A percentile compares a stretch with the other conserved stretches of the same genome.
These are phyloP conservation scores for Homarus americanus DNA, from an alignment of 1,140 invertebrate genomes.

Conservation along the genomic window DNA sequence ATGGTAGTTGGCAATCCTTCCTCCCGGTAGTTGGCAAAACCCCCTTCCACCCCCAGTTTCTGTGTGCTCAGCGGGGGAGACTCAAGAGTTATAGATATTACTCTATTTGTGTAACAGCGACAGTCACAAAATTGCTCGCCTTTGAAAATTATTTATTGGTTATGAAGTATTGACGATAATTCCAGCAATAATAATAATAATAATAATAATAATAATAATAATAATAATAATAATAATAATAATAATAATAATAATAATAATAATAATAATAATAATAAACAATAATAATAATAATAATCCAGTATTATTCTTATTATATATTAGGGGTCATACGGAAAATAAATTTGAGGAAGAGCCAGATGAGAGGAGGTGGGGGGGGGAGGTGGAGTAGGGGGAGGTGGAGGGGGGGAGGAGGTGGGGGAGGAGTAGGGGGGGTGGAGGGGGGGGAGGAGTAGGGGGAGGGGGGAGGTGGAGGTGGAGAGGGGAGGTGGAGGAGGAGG, in stretches of 20 bases:
- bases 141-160: neutral
- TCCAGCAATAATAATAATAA: no score
- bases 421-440: no score
- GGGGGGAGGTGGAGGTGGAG: neutral
- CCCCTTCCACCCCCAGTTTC: neutral
- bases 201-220: no score
- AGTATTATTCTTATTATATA: no score
- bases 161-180: neutral
- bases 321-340: no score
- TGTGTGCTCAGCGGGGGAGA: neutral
- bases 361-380: no score
- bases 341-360: no score
- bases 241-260: no score
- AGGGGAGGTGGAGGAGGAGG: neutral
- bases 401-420: neutral
- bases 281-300: no score
- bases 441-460: neutral
- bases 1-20: neutral
- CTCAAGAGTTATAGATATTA: neutral
- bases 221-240: no score
- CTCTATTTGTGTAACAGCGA: neutral
- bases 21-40: neutral
- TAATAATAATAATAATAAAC: no score
- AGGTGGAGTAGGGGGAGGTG: neutral
- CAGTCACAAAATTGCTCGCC: neutral